Evolutionary conservation across 2,113 vertebrate species (phyloP).

Genomic region (Himantopus leucocephalus): DNA sequence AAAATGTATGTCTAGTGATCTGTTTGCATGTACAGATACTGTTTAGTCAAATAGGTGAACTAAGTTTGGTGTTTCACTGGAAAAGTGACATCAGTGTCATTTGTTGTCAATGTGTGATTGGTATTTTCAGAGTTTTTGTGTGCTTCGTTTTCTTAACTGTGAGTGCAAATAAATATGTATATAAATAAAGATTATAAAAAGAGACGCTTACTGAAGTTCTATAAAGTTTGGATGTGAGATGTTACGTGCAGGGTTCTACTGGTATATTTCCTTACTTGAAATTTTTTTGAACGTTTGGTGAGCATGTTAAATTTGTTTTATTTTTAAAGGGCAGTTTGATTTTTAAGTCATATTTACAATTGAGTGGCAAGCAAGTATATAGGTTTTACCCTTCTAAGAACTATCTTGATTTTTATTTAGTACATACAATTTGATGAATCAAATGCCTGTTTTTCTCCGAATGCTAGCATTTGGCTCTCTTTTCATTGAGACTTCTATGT

Average conservation of each 20-base stretch:
- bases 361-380: neutral
- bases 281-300: neutral
- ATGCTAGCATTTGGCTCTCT: neutral
- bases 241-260: neutral
- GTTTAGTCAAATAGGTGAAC: neutral
- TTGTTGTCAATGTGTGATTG: neutral
- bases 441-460: neutral
- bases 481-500: neutral
- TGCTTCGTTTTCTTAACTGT: neutral
- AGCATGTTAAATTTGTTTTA: neutral
- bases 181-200: neutral
- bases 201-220: neutral
- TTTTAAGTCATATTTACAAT: neutral
- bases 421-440: neutral
- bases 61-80: neutral
- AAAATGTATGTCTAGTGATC: neutral
- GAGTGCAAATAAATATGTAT: neutral
- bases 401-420: neutral
- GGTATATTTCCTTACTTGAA: neutral
- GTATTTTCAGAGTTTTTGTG: neutral
- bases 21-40: neutral
- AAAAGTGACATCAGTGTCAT: rapidly evolving
- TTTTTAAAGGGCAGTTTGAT: neutral
- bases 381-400: neutral
- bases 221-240: neutral